Evolutionary conservation across 1,140 invertebrate species (phyloP).

Genomic region (Chymomyza costata): DNA sequence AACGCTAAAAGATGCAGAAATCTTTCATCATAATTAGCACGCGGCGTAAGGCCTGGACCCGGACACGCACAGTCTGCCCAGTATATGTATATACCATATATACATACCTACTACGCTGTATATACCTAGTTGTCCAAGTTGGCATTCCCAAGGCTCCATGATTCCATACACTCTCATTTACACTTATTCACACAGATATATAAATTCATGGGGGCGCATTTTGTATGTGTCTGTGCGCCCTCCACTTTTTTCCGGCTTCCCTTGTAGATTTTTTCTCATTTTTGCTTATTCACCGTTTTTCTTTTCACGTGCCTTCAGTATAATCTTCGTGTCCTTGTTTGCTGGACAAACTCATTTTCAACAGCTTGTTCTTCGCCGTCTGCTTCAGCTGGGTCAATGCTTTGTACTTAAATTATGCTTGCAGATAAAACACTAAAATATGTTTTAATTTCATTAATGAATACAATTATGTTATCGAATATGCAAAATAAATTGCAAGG

Average conservation of each 20-base stretch:
- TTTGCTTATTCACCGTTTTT: constrained; percentile 31
- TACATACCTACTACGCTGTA: no score
- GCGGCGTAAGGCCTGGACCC: constrained; percentile 31
- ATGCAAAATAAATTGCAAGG: constrained; percentile 20
- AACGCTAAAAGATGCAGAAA: constrained; percentile 71
- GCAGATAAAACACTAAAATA: constrained; percentile 61
- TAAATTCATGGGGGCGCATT: constrained; percentile 14
- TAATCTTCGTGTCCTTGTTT: constrained; percentile 62
- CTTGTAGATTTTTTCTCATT: constrained; percentile 15
- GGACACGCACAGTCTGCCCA: constrained; percentile 8
- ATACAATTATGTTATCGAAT: constrained; percentile 49
- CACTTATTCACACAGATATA: constrained; percentile 4
- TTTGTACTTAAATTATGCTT: constrained; percentile 62
- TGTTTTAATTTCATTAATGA: constrained; percentile 48
- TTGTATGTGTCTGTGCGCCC: background rate
- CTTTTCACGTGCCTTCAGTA: constrained; percentile 32
- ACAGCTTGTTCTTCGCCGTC: constrained; percentile 38
- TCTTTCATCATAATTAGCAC: constrained; percentile 72
- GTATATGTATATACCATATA: no score
- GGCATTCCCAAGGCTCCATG: no score
- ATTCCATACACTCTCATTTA: background rate
- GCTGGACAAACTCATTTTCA: constrained; percentile 71
- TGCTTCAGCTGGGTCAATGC: constrained; percentile 3
- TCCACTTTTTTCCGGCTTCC: constrained; percentile 2
- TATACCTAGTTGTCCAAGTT: no score